Percentiles rank a stretch among this genome's conserved stretches.
Evolutionary conservation across 2,797 vertebrate species (phyloP).

Genomic region (Chiroxiphia lanceolata): DNA sequence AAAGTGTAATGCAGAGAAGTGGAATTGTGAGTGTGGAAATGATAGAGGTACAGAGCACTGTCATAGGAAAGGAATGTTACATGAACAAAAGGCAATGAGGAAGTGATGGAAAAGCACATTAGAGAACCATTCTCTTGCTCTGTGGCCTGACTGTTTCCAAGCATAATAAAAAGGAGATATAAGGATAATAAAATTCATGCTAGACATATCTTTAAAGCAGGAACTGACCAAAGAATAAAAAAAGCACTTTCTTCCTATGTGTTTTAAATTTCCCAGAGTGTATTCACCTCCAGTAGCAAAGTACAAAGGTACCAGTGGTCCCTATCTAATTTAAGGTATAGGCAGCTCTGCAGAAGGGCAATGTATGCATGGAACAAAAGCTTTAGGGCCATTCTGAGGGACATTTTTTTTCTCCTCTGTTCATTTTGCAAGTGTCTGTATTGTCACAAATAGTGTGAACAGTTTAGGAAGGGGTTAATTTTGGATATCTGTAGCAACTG

Average conservation of each 20-base stretch:
- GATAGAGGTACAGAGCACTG: background rate
- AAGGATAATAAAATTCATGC: constrained; percentile 40
- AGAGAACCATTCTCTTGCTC: constrained; percentile 29
- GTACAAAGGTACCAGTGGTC: constrained; percentile 37
- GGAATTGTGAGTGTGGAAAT: background rate
- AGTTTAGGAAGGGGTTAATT: background rate
- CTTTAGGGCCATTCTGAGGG: background rate
- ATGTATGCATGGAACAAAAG: background rate
- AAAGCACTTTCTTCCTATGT: constrained; percentile 28
- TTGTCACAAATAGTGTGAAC: background rate
- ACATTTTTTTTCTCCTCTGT: background rate
- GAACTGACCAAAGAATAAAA: constrained; percentile 37
- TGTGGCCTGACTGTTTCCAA: constrained; percentile 19
- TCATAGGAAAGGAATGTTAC: constrained; percentile 25
- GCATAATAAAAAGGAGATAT: constrained; percentile 51
- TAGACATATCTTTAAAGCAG: constrained; percentile 51
- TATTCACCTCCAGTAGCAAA: constrained; percentile 16
- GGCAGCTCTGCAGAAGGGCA: background rate
- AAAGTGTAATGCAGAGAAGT: background rate
- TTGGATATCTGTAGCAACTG: background rate
- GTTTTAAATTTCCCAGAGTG: constrained; percentile 42
- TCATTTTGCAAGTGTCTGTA: background rate
- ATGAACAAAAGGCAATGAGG: background rate
- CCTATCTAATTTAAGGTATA: constrained; percentile 56
- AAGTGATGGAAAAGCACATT: constrained; percentile 36